Evolutionary conservation across 2,888 invertebrate species (phyloP).

Genomic region (Sarcophaga subvicina): DNA sequence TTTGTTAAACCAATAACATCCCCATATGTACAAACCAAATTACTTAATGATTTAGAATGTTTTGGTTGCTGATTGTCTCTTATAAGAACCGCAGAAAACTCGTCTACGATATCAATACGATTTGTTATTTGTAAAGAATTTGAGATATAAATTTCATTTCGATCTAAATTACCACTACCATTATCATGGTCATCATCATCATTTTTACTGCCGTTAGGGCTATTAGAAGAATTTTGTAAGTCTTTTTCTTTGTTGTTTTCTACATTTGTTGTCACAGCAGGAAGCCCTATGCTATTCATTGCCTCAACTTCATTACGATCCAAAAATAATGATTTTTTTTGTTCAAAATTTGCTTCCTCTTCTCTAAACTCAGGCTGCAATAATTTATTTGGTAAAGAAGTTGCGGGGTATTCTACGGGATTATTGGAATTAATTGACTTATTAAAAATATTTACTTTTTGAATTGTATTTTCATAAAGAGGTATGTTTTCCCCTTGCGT

Average conservation of each 20-base stretch:
- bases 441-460: slow-evolving; percentile 54
- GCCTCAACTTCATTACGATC: slow-evolving; percentile 74
- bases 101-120: slow-evolving; percentile 76
- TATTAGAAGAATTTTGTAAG: not conserved
- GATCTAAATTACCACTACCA: slow-evolving; percentile 74
- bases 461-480: slow-evolving; percentile 79
- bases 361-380: not conserved
- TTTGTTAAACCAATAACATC: not conserved
- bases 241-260: not conserved
- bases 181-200: too few species aligned
- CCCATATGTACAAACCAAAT: slow-evolving; percentile 73
- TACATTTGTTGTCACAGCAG: slow-evolving; percentile 56
- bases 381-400: slow-evolving; percentile 48
- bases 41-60: slow-evolving; percentile 77
- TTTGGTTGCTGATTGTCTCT: slow-evolving; percentile 75
- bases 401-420: slow-evolving; percentile 14
- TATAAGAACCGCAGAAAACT: slow-evolving; percentile 75
- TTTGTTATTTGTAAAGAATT: slow-evolving; percentile 80
- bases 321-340: slow-evolving; percentile 59
- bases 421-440: slow-evolving; percentile 39
- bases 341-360: not conserved
- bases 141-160: slow-evolving; percentile 80
- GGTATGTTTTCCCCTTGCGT: slow-evolving; percentile 77
- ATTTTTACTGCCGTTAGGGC: slow-evolving; percentile 56
- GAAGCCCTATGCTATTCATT: slow-evolving; percentile 80